These are phyloP conservation scores for Chaenocephalus aceratus DNA, from an alignment of 2,113 vertebrate genomes.

Conservation along the genomic window DNA sequence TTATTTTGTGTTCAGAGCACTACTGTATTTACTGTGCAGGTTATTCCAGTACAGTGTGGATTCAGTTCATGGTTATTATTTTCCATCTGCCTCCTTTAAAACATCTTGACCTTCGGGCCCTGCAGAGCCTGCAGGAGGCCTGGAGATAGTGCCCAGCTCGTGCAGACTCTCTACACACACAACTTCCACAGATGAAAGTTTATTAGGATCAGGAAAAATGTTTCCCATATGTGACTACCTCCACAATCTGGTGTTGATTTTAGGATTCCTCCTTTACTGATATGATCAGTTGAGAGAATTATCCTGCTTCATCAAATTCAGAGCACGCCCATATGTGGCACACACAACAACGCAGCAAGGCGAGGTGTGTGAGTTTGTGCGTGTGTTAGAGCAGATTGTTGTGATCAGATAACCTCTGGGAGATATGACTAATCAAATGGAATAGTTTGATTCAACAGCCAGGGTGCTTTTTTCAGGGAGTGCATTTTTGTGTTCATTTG, in stretches of 20 bases:
- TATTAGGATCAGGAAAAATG: conserved; percentile 84
- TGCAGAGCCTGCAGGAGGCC: conserved; percentile 58
- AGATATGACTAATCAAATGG: neutral
- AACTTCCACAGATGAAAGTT: conserved; percentile 81
- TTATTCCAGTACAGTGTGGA: neutral
- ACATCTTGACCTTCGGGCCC: conserved; percentile 45
- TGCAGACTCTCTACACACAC: conserved; percentile 56
- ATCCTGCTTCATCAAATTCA: conserved; percentile 84
- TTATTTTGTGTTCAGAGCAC: neutral
- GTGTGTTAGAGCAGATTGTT: neutral
- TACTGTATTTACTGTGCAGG: neutral
- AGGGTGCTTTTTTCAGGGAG: neutral
- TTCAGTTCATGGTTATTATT: conserved; percentile 44
- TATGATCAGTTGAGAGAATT: conserved; percentile 81
- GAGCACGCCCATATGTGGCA: conserved; percentile 73
- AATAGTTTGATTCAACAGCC: neutral
- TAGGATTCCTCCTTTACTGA: conserved; percentile 78
- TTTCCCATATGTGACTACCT: conserved; percentile 83
- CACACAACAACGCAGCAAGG: conserved; percentile 36
- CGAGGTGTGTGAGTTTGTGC: conserved; percentile 18
- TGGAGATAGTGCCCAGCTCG: conserved; percentile 62
- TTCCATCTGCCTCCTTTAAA: conserved; percentile 55
- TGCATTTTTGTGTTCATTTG: conserved; percentile 3
- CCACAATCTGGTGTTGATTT: conserved; percentile 81
- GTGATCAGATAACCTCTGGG: neutral